phyloP scores from a whole-genome alignment of 1,140 invertebrate genomes.

The Rhagoletis pomonella region DNA sequence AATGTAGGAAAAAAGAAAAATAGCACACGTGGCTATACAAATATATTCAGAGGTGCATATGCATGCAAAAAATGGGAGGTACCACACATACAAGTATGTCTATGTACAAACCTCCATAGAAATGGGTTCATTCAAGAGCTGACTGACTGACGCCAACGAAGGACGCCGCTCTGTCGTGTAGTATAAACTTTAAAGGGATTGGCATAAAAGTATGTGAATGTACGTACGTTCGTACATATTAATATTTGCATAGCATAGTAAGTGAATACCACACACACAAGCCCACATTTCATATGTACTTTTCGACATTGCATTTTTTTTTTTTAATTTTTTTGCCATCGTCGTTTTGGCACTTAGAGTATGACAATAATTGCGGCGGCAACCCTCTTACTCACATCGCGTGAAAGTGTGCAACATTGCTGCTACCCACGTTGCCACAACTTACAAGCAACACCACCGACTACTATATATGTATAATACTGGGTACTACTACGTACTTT shows the following conservation, averaged over 20 bases:
- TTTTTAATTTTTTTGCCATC: background rate
- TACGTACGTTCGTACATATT: no score
- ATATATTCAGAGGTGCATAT: background rate
- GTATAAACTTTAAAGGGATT: no score
- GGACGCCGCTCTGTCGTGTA: background rate
- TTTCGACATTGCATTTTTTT: background rate
- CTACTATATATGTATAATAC: no score
- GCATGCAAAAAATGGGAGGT: background rate
- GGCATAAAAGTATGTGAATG: no score
- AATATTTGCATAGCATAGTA: no score
- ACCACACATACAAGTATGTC: background rate
- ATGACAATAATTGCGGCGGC: conserved; percentile 42
- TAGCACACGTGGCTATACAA: background rate
- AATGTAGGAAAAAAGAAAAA: background rate
- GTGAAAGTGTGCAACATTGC: background rate
- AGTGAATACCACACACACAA: background rate
- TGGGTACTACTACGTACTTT: no score
- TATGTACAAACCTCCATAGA: background rate
- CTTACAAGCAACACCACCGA: background rate
- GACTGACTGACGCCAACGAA: conserved; percentile 21
- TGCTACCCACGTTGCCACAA: no score
- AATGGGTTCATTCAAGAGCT: background rate
- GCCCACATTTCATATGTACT: background rate
- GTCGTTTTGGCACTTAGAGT: conserved; percentile 8
- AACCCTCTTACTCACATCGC: background rate